Percentiles rank a stretch among this genome's conserved stretches.
Evolutionary conservation across 2,888 invertebrate genomes (phyloP).

Genomic region (Luperina nickerlii): DNA sequence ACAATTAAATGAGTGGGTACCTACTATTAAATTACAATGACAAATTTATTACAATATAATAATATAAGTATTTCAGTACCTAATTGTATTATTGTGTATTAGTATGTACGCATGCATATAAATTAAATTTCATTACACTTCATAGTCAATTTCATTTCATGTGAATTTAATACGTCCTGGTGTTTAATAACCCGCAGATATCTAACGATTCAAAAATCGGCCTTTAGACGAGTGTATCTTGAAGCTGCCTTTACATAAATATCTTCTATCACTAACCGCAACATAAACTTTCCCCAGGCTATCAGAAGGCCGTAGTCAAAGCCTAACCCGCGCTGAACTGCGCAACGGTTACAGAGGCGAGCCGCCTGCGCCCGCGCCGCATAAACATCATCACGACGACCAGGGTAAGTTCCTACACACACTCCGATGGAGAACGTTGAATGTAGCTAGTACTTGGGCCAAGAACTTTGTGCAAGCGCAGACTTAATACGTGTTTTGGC

Average conservation of each 20-base stretch:
- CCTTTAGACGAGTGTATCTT: background rate
- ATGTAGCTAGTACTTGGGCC: background rate
- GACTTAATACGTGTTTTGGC: background rate
- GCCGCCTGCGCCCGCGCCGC: constrained; percentile 56
- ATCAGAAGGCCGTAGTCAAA: constrained; percentile 85
- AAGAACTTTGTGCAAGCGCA: background rate
- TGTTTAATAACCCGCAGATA: too few relatives aligned
- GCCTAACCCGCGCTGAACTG: constrained; percentile 84
- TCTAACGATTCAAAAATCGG: background rate
- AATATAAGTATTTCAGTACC: too few relatives aligned
- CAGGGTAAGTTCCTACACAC: constrained; percentile 76
- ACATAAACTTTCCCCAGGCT: constrained; percentile 70
- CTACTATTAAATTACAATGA: too few relatives aligned
- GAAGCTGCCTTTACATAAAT: background rate
- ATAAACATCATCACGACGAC: constrained; percentile 83
- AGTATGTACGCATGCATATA: too few relatives aligned
- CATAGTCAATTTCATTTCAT: too few relatives aligned
- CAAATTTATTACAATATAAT: too few relatives aligned
- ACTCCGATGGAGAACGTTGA: background rate
- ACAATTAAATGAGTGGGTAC: too few relatives aligned
- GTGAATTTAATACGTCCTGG: too few relatives aligned
- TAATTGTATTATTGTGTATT: too few relatives aligned
- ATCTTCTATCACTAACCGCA: background rate
- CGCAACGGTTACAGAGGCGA: constrained; percentile 80
- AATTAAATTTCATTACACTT: too few relatives aligned